Base-by-base conservation (phyloP, 2,888 invertebrate species). In the Conus canariensis region DNA sequence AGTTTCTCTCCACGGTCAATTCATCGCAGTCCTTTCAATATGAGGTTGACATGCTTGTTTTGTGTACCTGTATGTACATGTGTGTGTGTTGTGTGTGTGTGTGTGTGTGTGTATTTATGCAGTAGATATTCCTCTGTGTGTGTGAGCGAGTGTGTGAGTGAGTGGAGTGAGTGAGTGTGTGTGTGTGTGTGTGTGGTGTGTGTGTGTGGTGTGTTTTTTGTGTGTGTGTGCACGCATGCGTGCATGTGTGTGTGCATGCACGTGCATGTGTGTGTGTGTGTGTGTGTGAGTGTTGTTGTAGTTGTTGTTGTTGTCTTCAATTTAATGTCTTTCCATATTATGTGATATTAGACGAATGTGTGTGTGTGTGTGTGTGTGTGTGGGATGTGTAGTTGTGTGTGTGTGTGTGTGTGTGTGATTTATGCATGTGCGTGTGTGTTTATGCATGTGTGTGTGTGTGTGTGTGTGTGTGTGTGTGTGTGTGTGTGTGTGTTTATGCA, bases 141-240 rank as follows among this genome's bases (percentile, higher is more conserved):
- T 70, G 70, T 70, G 70, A 6, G 16, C 14, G 70, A 1, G 22
- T 70, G 22, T n/a, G 70, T 56, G 56, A 56, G 82, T 83, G 82
- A 19, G 82, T 56, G 56, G 19, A 6, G 82, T 56, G 82, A 58
- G 82, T 45, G 45, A 58, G 14, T 16, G 45, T 16, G 45, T 58
- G 82, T 58, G 45, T 12, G 22, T 83, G 82, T 83, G 82, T 83
- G 82, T 56, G 82, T 58, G 82, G 82, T 83, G 16, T 83, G 56
- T 83, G 56, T 83, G 58, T 83, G 56, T 83, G 82, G 56, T 22
- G 70, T 70, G 80, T 10, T 25, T 25, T 30, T 10, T 30, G 80
- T 80, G 80, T 80, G 1, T 80, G 80, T 80, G 80, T 80, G 80
- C 25, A 30, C 25, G 80, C 25, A 30, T 80, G 80, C 8, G 25